Conservation (phyloP, 1,140 invertebrate species). For the Gryon sp. region DNA sequence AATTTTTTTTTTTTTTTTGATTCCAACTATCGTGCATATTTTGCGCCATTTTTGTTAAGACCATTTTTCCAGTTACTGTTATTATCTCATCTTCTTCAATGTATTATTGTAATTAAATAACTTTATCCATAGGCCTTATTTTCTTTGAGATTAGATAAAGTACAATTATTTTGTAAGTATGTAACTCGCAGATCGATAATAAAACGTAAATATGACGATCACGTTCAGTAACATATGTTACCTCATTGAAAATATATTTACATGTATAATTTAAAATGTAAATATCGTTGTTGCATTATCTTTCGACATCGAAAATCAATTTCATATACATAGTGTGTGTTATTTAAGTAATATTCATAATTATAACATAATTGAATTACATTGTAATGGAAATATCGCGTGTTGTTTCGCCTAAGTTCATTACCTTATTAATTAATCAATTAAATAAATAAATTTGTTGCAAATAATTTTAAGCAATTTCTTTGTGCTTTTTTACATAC, state of each 20-base stretch:
- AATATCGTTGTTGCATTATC: neutral
- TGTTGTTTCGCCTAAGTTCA: slow-evolving; percentile 2
- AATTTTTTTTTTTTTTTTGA: too few species aligned
- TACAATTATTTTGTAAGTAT: too few species aligned
- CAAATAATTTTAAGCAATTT: too few species aligned
- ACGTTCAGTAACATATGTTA: neutral
- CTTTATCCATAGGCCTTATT: too few species aligned
- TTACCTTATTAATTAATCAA: neutral
- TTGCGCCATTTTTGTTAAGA: too few species aligned
- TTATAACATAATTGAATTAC: slow-evolving; percentile 17
- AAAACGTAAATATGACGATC: neutral
- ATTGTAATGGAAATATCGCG: slow-evolving; percentile 18
- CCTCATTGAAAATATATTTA: neutral
- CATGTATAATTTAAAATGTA: slow-evolving; percentile 2
- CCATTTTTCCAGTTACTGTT: too few species aligned
- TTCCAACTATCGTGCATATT: too few species aligned
- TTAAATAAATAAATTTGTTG: too few species aligned
- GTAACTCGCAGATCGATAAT: neutral
- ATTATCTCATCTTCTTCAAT: too few species aligned
- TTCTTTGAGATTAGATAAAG: too few species aligned
- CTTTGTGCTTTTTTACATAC: too few species aligned
- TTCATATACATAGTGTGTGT: slow-evolving; percentile 21
- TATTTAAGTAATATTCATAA: slow-evolving; percentile 6
- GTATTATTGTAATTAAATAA: too few species aligned
- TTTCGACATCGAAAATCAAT: slow-evolving; percentile 18